Evolutionary conservation across 2,888 invertebrate species (phyloP).

Genomic region (Sesia bembeciformis): DNA sequence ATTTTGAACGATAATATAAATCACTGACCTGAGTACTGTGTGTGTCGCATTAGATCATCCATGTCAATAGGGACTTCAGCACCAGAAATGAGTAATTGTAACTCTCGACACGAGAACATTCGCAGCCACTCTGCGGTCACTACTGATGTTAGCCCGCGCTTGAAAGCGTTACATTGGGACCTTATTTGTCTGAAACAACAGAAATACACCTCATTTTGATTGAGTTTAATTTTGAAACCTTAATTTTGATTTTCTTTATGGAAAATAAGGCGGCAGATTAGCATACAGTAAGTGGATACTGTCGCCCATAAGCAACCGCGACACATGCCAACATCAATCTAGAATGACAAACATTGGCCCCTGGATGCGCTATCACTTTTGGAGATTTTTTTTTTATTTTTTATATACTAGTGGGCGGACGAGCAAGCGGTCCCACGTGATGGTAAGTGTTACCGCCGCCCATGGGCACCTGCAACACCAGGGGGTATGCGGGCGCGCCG

Average conservation of each 20-base stretch:
- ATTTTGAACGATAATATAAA: too few species aligned
- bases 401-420: too few species aligned
- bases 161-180: slow-evolving; percentile 90
- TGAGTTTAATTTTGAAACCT: not conserved
- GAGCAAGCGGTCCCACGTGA: too few species aligned
- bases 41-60: slow-evolving; percentile 87
- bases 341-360: too few species aligned
- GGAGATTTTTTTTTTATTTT: too few species aligned
- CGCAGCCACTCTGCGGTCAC: slow-evolving; percentile 94
- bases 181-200: slow-evolving; percentile 78
- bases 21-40: slow-evolving; percentile 85
- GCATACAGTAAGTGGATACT: too few species aligned
- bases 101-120: slow-evolving; percentile 92
- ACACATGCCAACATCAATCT: too few species aligned
- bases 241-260: not conserved
- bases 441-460: too few species aligned
- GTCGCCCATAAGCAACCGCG: too few species aligned
- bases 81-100: slow-evolving; percentile 97
- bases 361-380: not conserved
- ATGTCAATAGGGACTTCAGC: slow-evolving; percentile 95
- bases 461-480: too few species aligned
- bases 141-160: slow-evolving; percentile 92
- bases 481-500: too few species aligned
- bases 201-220: not conserved
- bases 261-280: too few species aligned